phyloP scores from a whole-genome alignment of 2,888 invertebrate species.

The Seira sanloemensis region DNA sequence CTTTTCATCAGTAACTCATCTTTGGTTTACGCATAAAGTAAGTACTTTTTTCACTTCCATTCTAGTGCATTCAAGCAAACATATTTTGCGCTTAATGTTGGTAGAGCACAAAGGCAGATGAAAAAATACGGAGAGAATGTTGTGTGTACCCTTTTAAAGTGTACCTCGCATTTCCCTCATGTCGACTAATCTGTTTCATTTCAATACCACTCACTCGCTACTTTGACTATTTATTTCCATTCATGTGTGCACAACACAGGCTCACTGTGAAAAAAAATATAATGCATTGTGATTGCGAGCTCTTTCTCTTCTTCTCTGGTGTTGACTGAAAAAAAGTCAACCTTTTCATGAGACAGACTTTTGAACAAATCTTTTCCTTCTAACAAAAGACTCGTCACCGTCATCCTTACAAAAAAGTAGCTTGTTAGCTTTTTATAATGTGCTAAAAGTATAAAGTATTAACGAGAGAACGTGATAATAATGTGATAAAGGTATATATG shows the following conservation, averaged over 20 bases:
- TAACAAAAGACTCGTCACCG: conserved; percentile 51
- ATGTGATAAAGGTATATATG: background rate
- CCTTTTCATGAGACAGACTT: conserved; percentile 35
- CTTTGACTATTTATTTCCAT: conserved; percentile 26
- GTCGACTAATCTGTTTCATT: background rate
- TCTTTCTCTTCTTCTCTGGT: background rate
- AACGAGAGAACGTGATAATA: conserved; percentile 16
- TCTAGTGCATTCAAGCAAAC: background rate
- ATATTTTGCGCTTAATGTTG: background rate
- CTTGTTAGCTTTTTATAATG: conserved; percentile 4
- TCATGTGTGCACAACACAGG: conserved; percentile 35
- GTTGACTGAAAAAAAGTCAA: conserved; percentile 24
- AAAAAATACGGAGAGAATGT: background rate
- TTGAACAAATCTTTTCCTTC: background rate
- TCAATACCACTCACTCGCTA: conserved; percentile 4
- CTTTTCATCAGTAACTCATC: background rate
- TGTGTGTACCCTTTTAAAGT: background rate
- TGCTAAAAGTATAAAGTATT: conserved; percentile 1
- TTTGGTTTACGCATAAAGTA: background rate
- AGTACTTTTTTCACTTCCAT: background rate
- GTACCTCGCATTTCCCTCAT: background rate
- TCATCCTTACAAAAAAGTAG: conserved; percentile 20
- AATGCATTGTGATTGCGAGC: conserved; percentile 18
- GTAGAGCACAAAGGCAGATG: background rate
- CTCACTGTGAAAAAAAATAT: background rate